Conservation (phyloP, 1,140 invertebrate genomes). For the Atopsyche davidsoni region DNA sequence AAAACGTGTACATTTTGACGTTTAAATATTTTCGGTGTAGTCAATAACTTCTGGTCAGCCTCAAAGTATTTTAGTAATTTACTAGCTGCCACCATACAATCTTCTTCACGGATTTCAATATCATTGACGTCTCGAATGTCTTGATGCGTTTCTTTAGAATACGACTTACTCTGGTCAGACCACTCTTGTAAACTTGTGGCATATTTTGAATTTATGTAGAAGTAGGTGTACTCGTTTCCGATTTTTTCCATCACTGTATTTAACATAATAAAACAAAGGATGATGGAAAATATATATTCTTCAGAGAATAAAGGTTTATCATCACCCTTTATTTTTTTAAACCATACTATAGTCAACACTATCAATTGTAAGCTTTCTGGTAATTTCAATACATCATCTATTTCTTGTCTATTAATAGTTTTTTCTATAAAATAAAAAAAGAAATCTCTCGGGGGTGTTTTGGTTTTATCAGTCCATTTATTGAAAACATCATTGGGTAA, state of each 20-base stretch:
- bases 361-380: conserved; percentile 58
- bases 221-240: conserved; percentile 46
- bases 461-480: conserved; percentile 5
- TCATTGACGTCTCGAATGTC: conserved; percentile 37
- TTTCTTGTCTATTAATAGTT: conserved; percentile 41
- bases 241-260: conserved; percentile 56
- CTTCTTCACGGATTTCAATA: conserved; percentile 47
- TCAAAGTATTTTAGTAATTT: conserved; percentile 59
- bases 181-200: conserved; percentile 38
- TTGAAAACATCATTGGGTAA: conserved; percentile 1
- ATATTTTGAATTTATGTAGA: conserved; percentile 41
- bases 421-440: conserved; percentile 44
- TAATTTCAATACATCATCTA: conserved; percentile 44
- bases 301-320: conserved; percentile 36
- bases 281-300: conserved; percentile 51
- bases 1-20: conserved; percentile 58
- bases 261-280: conserved; percentile 56
- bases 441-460: conserved; percentile 29
- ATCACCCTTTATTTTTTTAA: conserved; percentile 52
- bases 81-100: conserved; percentile 54
- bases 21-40: conserved; percentile 56
- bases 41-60: conserved; percentile 52
- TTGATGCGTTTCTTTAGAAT: conserved; percentile 29
- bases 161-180: conserved; percentile 29
- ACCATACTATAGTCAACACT: conserved; percentile 59